Base-by-base conservation (phyloP, 2,888 invertebrate genomes). In the Drosophila nr. fundita region DNA sequence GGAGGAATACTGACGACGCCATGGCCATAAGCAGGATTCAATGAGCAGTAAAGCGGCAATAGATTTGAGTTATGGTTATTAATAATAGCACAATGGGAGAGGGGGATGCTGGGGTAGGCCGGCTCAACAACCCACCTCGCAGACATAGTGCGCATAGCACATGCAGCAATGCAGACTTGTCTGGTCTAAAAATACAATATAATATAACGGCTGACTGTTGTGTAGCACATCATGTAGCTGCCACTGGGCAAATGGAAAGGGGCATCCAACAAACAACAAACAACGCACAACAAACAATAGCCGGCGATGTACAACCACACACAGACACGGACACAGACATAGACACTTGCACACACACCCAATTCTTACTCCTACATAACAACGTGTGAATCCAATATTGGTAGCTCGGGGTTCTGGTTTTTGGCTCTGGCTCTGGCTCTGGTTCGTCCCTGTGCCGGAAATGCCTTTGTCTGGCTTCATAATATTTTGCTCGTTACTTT, bases 21-120 rank as follows among this genome's bases (percentile, higher is more conserved):
- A 58, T 62, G 70, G 64, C 49, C 78, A 86, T 82, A 84, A 81
- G 78, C 80, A 76, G 78, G 78, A 82, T 86, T 77, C 90, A 89
- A 84, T 89, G 84, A 89, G 83, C 86, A 87, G 82, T 82, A 89
- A 87, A 89, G 83, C 83, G 77, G 78, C 82, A 86, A 90, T 89
- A 87, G 90, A 90, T 90, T 89, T 90, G 90, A 90, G 86, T 90
- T 90, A 90, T 90, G 87, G 90, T 82, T 90, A 90, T 90, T 90
- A 90, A 90, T 90, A 90, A 90, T 87, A 78, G 76, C 70, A 69
- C 45, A 72, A 53, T 58, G 63, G 59, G 42, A 38, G 52, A 38
- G 54, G 36, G 27, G 48, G 13, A 6, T 49, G 18, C 24, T 30
- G 42, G 30, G 32, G 27, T 6, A 30, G 24, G 15, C 38, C 38